phyloP scores from a whole-genome alignment of 2,113 vertebrate species.

The Anolis sagrei region DNA sequence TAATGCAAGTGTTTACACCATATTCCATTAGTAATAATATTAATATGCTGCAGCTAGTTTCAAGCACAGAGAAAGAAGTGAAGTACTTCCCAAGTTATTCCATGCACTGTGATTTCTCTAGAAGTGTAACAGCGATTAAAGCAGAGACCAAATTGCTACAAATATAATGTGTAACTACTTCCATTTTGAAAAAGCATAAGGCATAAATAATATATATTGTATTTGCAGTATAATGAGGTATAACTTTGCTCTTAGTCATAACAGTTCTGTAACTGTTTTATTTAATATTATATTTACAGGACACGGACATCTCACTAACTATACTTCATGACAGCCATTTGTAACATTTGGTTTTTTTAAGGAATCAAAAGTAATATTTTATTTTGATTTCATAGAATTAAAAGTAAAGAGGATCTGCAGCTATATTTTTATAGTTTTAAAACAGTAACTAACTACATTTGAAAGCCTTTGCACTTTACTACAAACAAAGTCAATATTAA shows the following conservation, averaged over 20 bases:
- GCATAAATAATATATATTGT: neutral
- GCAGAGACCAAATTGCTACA: too few species aligned
- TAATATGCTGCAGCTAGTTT: conserved; percentile 1
- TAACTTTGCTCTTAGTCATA: neutral
- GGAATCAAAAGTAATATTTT: neutral
- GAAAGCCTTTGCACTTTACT: too few species aligned
- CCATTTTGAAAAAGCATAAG: neutral
- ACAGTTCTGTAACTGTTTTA: neutral
- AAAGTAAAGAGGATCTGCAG: neutral
- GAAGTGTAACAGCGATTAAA: neutral
- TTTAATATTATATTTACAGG: neutral
- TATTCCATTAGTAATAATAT: conserved; percentile 46
- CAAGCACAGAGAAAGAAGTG: conserved; percentile 28
- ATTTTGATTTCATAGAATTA: neutral
- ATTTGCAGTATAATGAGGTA: neutral
- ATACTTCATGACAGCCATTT: neutral
- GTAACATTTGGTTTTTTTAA: neutral
- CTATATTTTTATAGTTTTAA: neutral
- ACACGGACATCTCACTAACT: neutral
- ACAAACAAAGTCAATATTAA: too few species aligned
- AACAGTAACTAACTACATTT: neutral
- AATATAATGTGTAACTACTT: neutral
- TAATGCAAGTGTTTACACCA: conserved; percentile 66
- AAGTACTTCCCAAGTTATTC: conserved; percentile 18
- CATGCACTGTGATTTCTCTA: neutral